Base-by-base conservation (phyloP, 1,140 invertebrate genomes). In the Akabosia matsudoensis region DNA sequence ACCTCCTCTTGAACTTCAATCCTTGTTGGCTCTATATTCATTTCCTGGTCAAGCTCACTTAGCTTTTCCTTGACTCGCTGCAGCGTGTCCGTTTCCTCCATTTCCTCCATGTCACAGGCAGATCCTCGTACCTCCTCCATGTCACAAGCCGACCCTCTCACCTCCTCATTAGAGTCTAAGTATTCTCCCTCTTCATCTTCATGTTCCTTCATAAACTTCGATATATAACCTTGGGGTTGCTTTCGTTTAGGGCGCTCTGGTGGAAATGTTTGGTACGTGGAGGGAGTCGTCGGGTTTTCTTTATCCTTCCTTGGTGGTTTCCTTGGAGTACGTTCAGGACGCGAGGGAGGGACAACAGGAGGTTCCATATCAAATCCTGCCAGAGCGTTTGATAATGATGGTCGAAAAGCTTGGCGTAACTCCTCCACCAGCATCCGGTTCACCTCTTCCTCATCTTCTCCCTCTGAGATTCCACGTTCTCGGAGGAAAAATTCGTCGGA, bases 401-500 rank as follows among this genome's bases (percentile, higher is more conserved):
- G 88, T 81, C 90, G 88, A 81, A 93, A 91, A 56, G 91, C 91
- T 83, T 93, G 91, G 78, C 91, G 87, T 78, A 94, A 92, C 85
- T 93, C 92, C 70, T 88, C 88, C 54, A 90, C 90, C 61, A 93
- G 87, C 78, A 92, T 92, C 82, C 90, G 88, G 54, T 90, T 90
- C 33, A 92, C 86, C 83, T 92, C 89, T 82, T 92, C 91, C 84
- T 93, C 91, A 83, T 92, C 92, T 79, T 92, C 90, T 18, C 78
- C 78, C 54, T 81, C 80, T 76, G 92, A 93, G 78, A 93, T 90
- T 45, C 91, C 92, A 81, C 90, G 90, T 82, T 91, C 90, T 73
- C 92, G 86, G 61, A 94, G 85, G 83, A 93, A 94, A 85, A 93
- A 94, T 85, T 94, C 92, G 83, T 95, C 92, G 1, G 92, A 92